Conservation (phyloP, 1,140 invertebrate species). For the Prorops nasuta region DNA sequence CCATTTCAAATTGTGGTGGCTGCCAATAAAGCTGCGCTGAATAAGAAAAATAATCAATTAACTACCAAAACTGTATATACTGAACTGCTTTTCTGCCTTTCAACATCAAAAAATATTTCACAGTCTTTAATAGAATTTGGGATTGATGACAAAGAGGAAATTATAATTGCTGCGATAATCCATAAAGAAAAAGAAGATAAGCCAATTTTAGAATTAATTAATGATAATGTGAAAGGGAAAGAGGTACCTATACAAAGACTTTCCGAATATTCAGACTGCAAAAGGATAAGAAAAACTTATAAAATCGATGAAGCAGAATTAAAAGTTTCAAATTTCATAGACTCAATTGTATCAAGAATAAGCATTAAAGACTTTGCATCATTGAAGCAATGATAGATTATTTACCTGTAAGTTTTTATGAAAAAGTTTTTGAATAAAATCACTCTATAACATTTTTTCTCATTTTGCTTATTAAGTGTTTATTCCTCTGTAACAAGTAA, state of each 20-base stretch:
- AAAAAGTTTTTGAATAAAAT: too few species aligned
- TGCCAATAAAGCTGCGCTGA: constrained; percentile 65
- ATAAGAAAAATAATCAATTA: constrained; percentile 54
- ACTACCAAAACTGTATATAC: constrained; percentile 65
- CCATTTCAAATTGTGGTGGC: constrained; percentile 67
- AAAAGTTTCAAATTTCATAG: constrained; percentile 50
- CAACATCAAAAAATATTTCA: constrained; percentile 67
- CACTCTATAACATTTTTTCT: too few species aligned
- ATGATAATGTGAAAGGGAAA: constrained; percentile 55
- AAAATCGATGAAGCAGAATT: constrained; percentile 58
- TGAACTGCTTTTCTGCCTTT: constrained; percentile 70
- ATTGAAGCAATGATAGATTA: constrained; percentile 18
- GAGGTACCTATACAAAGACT: constrained; percentile 50
- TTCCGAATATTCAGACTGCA: constrained; percentile 47
- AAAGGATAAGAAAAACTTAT: constrained; percentile 59
- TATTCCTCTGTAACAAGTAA: constrained; percentile 13
- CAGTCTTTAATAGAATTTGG: constrained; percentile 67
- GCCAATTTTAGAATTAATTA: constrained; percentile 38
- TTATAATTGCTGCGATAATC: constrained; percentile 61
- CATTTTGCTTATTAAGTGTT: constrained; percentile 14
- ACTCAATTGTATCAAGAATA: constrained; percentile 64
- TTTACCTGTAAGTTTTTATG: neutral
- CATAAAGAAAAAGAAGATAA: constrained; percentile 45
- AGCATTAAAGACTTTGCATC: constrained; percentile 56
- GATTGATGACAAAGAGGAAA: constrained; percentile 57